Conservation (phyloP, 2,888 invertebrate species). For the Mactromeris polynyma region DNA sequence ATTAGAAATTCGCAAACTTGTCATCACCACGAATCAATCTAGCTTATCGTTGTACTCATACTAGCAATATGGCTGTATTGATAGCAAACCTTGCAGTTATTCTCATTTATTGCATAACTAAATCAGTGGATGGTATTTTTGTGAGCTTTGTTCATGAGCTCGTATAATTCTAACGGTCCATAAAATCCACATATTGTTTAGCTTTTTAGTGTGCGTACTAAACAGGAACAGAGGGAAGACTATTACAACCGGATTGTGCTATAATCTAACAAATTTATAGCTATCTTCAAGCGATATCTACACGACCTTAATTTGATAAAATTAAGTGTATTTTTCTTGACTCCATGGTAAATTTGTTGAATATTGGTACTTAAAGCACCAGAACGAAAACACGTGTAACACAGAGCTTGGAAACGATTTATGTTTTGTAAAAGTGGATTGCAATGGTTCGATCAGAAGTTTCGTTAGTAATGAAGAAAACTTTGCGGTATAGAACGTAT, state of each 20-base stretch:
- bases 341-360: not conserved
- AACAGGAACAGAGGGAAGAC: not conserved
- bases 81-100: not conserved
- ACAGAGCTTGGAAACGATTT: not conserved
- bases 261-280: not conserved
- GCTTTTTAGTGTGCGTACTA: not conserved
- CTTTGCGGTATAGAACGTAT: no score
- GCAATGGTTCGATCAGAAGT: not conserved
- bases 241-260: not conserved
- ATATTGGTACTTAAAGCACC: not conserved
- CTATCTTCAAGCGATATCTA: not conserved
- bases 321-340: not conserved
- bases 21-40: not conserved
- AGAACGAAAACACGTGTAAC: not conserved
- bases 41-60: not conserved
- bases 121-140: not conserved
- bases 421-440: not conserved
- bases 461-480: not conserved
- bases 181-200: slow-evolving; percentile 13
- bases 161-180: slow-evolving; percentile 16
- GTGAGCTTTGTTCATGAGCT: not conserved
- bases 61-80: not conserved
- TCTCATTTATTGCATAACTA: not conserved
- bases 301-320: not conserved
- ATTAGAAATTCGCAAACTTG: not conserved